Conservation (phyloP, 2,888 invertebrate genomes). For the Catocala nupta region DNA sequence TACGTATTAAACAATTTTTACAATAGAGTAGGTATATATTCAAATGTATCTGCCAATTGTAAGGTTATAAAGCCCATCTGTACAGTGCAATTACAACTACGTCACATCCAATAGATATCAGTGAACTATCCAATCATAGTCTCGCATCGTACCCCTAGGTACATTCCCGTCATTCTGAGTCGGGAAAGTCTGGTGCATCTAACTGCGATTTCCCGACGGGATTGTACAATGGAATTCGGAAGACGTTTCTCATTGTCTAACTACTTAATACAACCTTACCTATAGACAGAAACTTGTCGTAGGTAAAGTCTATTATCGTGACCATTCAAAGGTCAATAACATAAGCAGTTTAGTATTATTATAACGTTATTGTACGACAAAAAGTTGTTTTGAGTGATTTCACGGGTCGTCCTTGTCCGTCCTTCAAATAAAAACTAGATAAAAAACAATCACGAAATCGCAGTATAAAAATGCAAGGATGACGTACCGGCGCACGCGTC, state of each 20-base stretch:
- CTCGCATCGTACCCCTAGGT: conserved; percentile 15
- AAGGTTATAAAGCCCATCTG: no score
- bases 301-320: conserved; percentile 30
- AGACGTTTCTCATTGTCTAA: conserved; percentile 60
- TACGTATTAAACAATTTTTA: no score
- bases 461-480: conserved; percentile 64
- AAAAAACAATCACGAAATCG: conserved; percentile 59
- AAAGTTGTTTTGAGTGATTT: conserved; percentile 45
- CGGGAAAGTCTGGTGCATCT: conserved; percentile 54
- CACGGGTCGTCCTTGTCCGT: conserved; percentile 55
- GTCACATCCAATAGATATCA: conserved; percentile 11
- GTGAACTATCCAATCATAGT: conserved; percentile 13
- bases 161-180: conserved; percentile 53
- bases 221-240: conserved; percentile 65
- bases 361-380: conserved; percentile 34
- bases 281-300: conserved; percentile 28
- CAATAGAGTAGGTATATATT: no score
- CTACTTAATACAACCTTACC: conserved; percentile 30
- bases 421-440: conserved; percentile 60
- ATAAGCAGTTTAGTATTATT: conserved; percentile 29
- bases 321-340: conserved; percentile 42
- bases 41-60: no score
- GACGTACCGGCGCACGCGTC: conserved; percentile 64
- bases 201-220: conserved; percentile 68
- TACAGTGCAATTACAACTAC: neutral